A percentile compares a stretch with the other conserved stretches of the same genome.
Evolutionary conservation across 2,797 vertebrate species (phyloP).

Genomic region (Enteromius unitaeniatus): DNA sequence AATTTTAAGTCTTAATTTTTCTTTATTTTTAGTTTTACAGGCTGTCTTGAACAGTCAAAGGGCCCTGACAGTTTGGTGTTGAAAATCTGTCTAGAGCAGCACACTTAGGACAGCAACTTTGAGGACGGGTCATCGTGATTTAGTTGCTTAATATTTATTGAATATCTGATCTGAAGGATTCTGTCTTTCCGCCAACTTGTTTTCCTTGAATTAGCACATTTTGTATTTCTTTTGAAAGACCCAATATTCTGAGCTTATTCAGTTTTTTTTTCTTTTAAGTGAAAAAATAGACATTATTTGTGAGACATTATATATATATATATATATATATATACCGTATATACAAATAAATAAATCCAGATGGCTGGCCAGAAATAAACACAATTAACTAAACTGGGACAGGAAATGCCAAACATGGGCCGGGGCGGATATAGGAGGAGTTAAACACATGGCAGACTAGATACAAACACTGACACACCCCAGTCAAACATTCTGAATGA

Average conservation of each 20-base stretch:
- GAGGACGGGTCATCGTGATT: neutral
- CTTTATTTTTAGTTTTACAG: neutral
- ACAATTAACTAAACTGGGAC: too few relatives aligned
- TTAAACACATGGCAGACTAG: too few relatives aligned
- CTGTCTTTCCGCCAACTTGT: neutral
- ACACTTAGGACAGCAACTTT: conserved; percentile 4
- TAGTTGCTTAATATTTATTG: conserved; percentile 23
- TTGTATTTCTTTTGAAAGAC: neutral
- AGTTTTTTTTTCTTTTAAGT: too few relatives aligned
- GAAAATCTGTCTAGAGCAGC: neutral
- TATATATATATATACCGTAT: too few relatives aligned
- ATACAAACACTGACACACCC: too few relatives aligned
- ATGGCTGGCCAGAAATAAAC: too few relatives aligned
- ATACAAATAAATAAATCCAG: too few relatives aligned
- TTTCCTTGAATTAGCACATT: neutral
- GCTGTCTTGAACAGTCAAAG: neutral
- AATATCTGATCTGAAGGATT: conserved; percentile 18
- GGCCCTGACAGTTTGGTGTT: neutral
- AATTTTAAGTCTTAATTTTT: neutral
- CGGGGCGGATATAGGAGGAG: too few relatives aligned
- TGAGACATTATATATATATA: too few relatives aligned
- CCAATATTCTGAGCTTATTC: too few relatives aligned
- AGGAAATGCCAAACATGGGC: too few relatives aligned
- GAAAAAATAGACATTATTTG: too few relatives aligned
- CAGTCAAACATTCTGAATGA: neutral